phyloP scores from a whole-genome alignment of 1,140 invertebrate genomes.

The Eumaeus atala region DNA sequence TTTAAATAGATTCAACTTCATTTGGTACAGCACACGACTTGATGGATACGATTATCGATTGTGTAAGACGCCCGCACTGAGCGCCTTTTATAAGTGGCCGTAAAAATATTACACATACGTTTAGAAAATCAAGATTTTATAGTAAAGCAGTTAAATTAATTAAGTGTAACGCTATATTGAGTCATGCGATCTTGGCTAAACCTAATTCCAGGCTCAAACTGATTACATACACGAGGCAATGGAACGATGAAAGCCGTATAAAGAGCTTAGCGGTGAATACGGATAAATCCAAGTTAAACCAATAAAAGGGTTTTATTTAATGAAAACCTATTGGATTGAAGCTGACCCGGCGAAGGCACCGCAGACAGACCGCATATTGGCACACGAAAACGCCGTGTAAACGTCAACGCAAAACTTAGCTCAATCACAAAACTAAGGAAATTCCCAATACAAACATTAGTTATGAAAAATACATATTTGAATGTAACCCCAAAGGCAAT shows the following conservation, averaged over 20 bases:
- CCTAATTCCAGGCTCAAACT: conserved; percentile 1
- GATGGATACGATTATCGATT: conserved; percentile 23
- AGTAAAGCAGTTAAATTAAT: background rate
- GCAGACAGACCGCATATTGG: background rate
- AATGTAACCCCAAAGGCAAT: no score
- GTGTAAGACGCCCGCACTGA: conserved; percentile 22
- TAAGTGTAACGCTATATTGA: conserved; percentile 2
- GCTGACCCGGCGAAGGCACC: conserved; percentile 33
- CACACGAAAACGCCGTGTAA: background rate
- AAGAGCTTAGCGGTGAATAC: conserved; percentile 46
- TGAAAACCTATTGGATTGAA: conserved; percentile 68
- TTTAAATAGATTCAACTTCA: conserved; percentile 9
- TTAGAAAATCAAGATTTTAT: no score
- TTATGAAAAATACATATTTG: no score
- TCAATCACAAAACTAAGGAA: no score
- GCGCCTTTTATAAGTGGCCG: no score
- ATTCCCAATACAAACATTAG: no score
- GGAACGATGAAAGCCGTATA: conserved; percentile 28
- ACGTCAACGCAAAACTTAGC: no score
- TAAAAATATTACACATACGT: no score
- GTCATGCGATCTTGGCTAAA: conserved; percentile 5
- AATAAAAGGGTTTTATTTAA: conserved; percentile 71
- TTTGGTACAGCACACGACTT: background rate
- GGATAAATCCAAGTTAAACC: conserved; percentile 67
- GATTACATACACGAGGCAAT: conserved; percentile 21